phyloP scores from a whole-genome alignment of 2,888 invertebrate species.

The Polydrusus tereticollis region DNA sequence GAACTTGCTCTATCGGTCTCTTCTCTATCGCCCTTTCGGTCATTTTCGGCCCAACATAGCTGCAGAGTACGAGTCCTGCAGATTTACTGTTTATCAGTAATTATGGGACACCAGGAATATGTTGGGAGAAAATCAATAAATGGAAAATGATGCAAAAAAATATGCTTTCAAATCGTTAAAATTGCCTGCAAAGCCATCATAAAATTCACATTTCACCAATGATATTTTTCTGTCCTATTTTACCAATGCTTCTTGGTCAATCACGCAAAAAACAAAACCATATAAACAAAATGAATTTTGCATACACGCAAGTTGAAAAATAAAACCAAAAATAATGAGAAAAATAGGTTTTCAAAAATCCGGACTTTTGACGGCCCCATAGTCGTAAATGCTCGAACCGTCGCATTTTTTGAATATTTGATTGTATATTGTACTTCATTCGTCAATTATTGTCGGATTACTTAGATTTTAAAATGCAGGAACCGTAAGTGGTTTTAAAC shows the following conservation, averaged over 20 bases:
- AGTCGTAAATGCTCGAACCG: constrained; percentile 27
- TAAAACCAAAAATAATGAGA: constrained; percentile 9
- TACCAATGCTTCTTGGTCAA: neutral
- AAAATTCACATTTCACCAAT: no score
- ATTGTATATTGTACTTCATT: constrained; percentile 41
- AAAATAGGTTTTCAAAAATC: constrained; percentile 30
- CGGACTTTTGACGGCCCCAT: constrained; percentile 17
- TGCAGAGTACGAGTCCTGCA: no score
- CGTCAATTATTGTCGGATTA: constrained; percentile 31
- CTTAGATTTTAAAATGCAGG: constrained; percentile 5
- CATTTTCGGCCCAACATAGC: no score
- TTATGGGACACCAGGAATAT: no score
- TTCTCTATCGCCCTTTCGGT: no score
- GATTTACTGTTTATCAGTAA: no score
- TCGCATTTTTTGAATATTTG: constrained; percentile 38
- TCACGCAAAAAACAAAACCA: constrained; percentile 3
- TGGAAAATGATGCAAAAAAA: no score
- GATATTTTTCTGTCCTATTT: neutral
- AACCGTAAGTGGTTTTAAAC: neutral
- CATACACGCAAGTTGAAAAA: constrained; percentile 16
- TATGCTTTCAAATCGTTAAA: no score
- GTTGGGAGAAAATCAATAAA: no score
- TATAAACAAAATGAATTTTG: constrained; percentile 21
- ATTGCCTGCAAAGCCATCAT: no score
- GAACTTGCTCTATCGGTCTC: no score